Conservation (phyloP, 2,113 vertebrate species). For the Telmatochromis brichardi region DNA sequence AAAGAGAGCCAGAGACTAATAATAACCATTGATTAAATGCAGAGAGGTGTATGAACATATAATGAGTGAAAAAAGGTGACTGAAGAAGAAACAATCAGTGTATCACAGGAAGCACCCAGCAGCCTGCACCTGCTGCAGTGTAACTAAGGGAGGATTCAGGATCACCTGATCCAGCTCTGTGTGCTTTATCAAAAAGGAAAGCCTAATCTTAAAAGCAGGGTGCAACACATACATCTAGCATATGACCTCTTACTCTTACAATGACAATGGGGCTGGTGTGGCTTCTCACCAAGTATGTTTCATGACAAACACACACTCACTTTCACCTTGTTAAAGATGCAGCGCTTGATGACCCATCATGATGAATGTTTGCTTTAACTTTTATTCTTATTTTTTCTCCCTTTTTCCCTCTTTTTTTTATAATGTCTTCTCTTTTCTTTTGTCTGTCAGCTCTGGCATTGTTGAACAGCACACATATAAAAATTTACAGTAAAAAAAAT, state of each 20-base stretch:
- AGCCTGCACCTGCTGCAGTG: neutral
- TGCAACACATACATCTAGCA: neutral
- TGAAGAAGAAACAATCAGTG: neutral
- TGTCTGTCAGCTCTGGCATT: neutral
- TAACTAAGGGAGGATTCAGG: neutral
- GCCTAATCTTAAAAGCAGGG: neutral
- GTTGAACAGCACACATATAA: neutral
- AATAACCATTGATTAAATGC: neutral
- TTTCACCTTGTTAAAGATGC: neutral
- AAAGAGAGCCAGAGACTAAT: neutral
- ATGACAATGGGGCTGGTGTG: neutral
- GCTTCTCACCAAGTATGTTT: neutral
- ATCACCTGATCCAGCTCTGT: neutral
- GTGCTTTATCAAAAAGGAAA: neutral
- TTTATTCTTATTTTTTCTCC: neutral
- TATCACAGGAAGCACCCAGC: neutral
- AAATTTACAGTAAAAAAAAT: neutral
- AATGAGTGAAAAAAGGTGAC: neutral
- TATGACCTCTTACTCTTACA: neutral
- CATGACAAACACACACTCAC: neutral
- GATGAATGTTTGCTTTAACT: neutral
- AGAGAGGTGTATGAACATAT: neutral
- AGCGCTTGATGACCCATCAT: neutral
- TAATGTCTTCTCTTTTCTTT: neutral
- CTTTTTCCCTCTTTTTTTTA: neutral